phyloP scores from a whole-genome alignment of 2,113 vertebrate genomes.

The Ochotona princeps region DNA sequence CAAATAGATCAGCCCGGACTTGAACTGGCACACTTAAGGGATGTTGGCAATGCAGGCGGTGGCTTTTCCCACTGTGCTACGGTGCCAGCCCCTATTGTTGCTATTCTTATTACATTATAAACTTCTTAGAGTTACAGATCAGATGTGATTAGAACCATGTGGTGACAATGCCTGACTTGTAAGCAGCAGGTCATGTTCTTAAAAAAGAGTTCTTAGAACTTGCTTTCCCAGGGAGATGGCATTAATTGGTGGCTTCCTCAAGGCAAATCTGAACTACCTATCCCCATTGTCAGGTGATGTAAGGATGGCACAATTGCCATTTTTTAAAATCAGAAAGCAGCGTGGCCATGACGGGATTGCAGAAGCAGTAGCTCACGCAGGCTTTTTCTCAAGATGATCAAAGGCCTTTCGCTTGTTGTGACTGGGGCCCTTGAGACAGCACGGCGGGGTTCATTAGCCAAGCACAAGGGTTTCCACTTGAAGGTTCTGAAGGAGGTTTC shows the following conservation, averaged over 20 bases:
- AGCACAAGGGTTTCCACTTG: neutral
- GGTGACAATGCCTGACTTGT: neutral
- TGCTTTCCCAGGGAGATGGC: neutral
- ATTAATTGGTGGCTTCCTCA: neutral
- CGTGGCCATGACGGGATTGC: neutral
- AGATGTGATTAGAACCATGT: neutral
- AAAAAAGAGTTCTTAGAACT: neutral
- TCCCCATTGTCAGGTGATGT: neutral
- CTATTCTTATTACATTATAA: neutral
- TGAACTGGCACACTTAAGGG: too few species aligned
- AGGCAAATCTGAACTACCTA: neutral
- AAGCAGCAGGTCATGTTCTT: neutral
- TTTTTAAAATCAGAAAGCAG: constrained; percentile 2
- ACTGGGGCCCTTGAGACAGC: neutral
- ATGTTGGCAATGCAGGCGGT: too few species aligned
- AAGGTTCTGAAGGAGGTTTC: neutral
- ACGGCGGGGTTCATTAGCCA: neutral
- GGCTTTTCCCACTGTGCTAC: too few species aligned
- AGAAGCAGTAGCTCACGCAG: neutral
- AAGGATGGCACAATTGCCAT: neutral
- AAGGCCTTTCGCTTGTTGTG: constrained; percentile 19
- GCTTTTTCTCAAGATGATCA: neutral
- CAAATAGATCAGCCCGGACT: too few species aligned
- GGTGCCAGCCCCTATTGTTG: neutral
- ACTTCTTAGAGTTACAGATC: neutral